Conservation (phyloP, 2,113 vertebrate species). For the Lethenteron camtschaticum region DNA sequence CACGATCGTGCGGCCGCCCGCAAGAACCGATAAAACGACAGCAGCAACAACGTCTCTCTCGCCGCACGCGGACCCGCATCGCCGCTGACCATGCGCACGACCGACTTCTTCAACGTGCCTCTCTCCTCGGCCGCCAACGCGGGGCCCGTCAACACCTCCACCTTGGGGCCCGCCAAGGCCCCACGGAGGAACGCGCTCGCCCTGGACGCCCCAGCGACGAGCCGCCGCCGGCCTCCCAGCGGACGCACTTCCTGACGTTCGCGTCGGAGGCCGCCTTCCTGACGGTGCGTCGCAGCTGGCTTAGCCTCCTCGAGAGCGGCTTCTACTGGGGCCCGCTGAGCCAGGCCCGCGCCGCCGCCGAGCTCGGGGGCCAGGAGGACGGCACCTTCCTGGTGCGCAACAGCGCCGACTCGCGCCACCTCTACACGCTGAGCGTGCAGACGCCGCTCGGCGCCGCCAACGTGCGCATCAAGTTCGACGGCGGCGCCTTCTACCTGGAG, state of each 20-base stretch:
- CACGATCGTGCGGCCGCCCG: no score
- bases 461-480: slow-evolving; percentile 62
- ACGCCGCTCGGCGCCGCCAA: slow-evolving; percentile 47
- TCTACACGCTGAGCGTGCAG: slow-evolving; percentile 80
- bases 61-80: no score
- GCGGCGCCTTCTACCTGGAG: slow-evolving; percentile 47
- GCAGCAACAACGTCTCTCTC: no score
- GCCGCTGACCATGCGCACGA: no score
- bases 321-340: slow-evolving; percentile 91
- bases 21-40: no score
- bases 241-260: neutral
- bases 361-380: slow-evolving; percentile 41
- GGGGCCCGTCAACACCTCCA: no score
- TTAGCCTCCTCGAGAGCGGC: slow-evolving; percentile 54
- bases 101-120: no score
- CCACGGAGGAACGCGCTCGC: no score
- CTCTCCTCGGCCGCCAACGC: no score
- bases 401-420: slow-evolving; percentile 65
- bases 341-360: slow-evolving; percentile 52
- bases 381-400: slow-evolving; percentile 83
- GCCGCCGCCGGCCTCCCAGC: no score
- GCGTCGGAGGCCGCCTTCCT: slow-evolving; percentile 46
- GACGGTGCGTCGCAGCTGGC: slow-evolving; percentile 48
- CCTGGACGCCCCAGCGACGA: no score
- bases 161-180: no score